These are phyloP conservation scores for Cacoxenus indagator DNA, from an alignment of 2,888 invertebrate species.

Conservation along the genomic window DNA sequence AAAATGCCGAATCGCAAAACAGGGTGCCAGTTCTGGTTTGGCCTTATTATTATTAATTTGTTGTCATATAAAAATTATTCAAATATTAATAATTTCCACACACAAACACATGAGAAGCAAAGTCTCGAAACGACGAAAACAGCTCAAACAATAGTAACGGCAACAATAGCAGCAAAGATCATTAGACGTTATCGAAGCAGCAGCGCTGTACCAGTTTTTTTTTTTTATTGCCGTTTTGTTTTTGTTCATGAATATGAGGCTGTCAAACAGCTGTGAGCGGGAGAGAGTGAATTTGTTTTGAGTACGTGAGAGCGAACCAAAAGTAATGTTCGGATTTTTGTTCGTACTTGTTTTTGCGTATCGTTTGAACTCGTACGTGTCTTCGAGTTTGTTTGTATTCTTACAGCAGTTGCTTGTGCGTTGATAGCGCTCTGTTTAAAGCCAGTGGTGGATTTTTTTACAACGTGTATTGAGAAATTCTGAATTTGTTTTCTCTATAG, in stretches of 20 bases:
- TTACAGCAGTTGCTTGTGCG: background rate
- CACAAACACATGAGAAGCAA: background rate
- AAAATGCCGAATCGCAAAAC: background rate
- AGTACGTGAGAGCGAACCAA: background rate
- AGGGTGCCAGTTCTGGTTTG: background rate
- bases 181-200: background rate
- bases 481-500: no score
- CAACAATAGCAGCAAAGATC: background rate
- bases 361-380: background rate
- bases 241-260: background rate
- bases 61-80: conserved; percentile 5
- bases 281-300: background rate
- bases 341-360: background rate
- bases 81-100: conserved; percentile 14
- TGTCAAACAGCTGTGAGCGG: background rate
- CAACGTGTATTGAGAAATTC: no score
- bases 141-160: no score
- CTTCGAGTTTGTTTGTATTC: background rate
- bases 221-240: background rate
- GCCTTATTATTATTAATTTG: background rate
- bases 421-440: background rate
- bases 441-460: no score
- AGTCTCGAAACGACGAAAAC: background rate
- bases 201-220: conserved; percentile 11
- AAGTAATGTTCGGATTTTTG: background rate